phyloP scores from a whole-genome alignment of 2,113 vertebrate genomes.

The Forbesichthys papilliferus region DNA sequence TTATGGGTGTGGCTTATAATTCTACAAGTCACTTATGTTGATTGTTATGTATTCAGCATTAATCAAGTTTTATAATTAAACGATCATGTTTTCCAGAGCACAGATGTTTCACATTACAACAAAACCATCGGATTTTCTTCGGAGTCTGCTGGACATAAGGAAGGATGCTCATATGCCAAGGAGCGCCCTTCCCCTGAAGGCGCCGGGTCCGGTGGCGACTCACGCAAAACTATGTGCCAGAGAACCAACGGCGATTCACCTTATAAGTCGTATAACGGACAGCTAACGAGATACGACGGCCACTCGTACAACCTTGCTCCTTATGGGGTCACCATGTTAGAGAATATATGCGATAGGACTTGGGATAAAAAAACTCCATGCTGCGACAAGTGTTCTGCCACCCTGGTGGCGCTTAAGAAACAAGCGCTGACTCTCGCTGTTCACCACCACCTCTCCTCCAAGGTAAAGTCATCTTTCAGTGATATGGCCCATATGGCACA shows the following conservation, averaged over 20 bases:
- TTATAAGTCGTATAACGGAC: slow-evolving; percentile 79
- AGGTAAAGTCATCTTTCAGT: slow-evolving; percentile 68
- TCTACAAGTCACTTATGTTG: slow-evolving; percentile 34
- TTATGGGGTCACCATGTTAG: slow-evolving; percentile 68
- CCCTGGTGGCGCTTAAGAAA: slow-evolving; percentile 90
- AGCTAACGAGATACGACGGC: slow-evolving; percentile 81
- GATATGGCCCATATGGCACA: not conserved
- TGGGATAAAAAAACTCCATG: slow-evolving; percentile 82
- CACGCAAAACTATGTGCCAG: slow-evolving; percentile 81
- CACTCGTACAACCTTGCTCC: slow-evolving; percentile 82
- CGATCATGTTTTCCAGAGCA: slow-evolving; percentile 69
- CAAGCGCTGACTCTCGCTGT: slow-evolving; percentile 88
- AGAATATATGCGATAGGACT: slow-evolving; percentile 77
- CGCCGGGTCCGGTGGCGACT: slow-evolving; percentile 80
- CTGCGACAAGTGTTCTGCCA: slow-evolving; percentile 91
- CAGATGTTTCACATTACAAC: slow-evolving; percentile 78
- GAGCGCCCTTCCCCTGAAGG: slow-evolving; percentile 86
- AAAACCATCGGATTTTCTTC: slow-evolving; percentile 78
- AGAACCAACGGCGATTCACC: slow-evolving; percentile 82
- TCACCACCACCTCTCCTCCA: slow-evolving; percentile 84
- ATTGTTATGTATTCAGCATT: slow-evolving; percentile 37
- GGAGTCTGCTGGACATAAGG: not conserved
- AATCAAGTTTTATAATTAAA: slow-evolving; percentile 26
- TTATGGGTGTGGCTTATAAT: slow-evolving; percentile 64
- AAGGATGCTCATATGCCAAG: slow-evolving; percentile 25